Base-by-base conservation (phyloP, 2,113 vertebrate genomes). In the Diphyllodes magnificus region DNA sequence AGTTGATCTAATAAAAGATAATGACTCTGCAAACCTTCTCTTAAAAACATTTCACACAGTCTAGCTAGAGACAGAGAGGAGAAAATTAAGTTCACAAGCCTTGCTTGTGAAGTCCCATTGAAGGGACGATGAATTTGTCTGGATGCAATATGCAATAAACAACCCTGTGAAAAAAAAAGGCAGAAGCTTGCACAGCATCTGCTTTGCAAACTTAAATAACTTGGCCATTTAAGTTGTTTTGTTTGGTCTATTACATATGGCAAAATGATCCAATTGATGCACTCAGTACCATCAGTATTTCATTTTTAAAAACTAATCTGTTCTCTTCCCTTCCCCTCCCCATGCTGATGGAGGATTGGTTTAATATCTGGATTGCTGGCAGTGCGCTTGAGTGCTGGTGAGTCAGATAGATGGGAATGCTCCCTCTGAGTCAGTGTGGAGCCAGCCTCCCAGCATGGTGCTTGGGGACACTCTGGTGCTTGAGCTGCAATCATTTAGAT, bases 381-480 rank as follows among this genome's bases (percentile, higher is more conserved):
- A 97, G 82, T 88, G 87, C 80, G 49, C 49, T 95, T 82, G 88
- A 95, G 76, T 84, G 80, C 82, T 96, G 76, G 90, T 96, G 96
- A 97, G 88, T 96, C 95, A 97, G 94, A 87, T 95, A 86, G 96
- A 94, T 90, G 95, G 93, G 93, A 96, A 96, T 97, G 93, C 92
- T 96, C 93, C 82, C 92, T 93, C 51, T 92, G 95, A 97, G 96
- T 95, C 96, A 96, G 92, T 82, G 82, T 12, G 95, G 93, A 96
- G 96, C 95, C 95, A 96, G 95, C 77, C 94, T 96, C 96, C 91
- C 96, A 97, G 93, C 94, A 96, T 95, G 94, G 88, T 95, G 94
- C 93, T 96, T 96, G 92, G 92, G 96, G 96, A 96, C 95, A 96
- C 93, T 92, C 91, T 96, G 88, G 82, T 96, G 90, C 94, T 96